Conservation (phyloP, 2,113 vertebrate genomes). For the Protobothrops mucrosquamatus region DNA sequence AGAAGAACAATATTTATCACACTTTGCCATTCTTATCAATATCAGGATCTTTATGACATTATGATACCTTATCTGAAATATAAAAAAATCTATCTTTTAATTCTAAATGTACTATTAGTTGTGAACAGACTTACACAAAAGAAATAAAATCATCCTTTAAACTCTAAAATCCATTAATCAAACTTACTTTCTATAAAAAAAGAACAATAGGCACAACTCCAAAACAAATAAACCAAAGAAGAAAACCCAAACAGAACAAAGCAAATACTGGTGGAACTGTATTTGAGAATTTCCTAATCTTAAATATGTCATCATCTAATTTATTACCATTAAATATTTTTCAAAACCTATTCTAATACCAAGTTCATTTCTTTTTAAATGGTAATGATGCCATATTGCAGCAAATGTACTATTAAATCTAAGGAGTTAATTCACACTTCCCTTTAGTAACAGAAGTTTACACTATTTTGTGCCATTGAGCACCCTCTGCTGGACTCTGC, state of each 20-base stretch:
- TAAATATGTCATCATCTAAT: slow-evolving; percentile 1
- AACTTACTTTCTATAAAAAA: slow-evolving; percentile 76
- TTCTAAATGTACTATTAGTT: background rate
- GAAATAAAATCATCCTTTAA: slow-evolving; percentile 16
- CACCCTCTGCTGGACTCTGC: slow-evolving; percentile 57
- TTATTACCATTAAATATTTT: background rate
- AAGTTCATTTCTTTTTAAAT: background rate
- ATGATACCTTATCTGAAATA: background rate
- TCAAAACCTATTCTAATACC: background rate
- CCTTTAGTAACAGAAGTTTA: background rate
- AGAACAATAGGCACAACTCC: slow-evolving; percentile 42
- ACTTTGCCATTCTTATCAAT: slow-evolving; percentile 1
- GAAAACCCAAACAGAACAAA: slow-evolving; percentile 26
- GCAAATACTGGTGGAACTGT: background rate
- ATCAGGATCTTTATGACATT: background rate
- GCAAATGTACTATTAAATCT: background rate
- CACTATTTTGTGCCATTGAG: slow-evolving; percentile 49
- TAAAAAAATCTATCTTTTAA: background rate
- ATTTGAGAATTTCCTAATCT: slow-evolving; percentile 3
- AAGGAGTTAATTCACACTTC: background rate
- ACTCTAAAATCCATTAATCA: slow-evolving; percentile 28
- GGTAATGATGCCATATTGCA: background rate
- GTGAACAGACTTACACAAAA: rapidly evolving
- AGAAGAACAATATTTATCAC: slow-evolving; percentile 23
- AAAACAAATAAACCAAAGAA: slow-evolving; percentile 37